Evolutionary conservation across 2,888 invertebrate genomes (phyloP).

Genomic region (Octonoba sinensis): DNA sequence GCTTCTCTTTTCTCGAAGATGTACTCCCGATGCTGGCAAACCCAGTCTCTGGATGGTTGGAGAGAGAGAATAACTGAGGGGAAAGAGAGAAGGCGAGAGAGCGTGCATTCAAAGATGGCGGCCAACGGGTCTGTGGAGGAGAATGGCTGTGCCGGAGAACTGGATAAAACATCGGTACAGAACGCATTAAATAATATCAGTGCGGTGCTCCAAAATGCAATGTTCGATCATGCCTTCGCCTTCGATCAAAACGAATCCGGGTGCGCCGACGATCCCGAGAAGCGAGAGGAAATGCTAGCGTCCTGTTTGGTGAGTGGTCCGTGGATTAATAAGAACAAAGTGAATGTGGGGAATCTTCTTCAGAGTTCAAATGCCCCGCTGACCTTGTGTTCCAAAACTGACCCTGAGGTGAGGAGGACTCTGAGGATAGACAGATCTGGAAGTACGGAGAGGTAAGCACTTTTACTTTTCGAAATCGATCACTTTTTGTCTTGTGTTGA

Average conservation of each 20-base stretch:
- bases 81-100: constrained; percentile 1
- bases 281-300: constrained; percentile 7
- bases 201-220: not conserved
- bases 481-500: not conserved
- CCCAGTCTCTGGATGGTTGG: constrained; percentile 4
- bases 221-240: constrained; percentile 2
- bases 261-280: not conserved
- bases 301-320: constrained; percentile 20
- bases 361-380: constrained; percentile 30
- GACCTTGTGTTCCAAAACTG: constrained; percentile 34
- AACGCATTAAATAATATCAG: constrained; percentile 5
- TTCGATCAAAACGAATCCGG: not conserved
- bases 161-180: constrained; percentile 22
- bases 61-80: not conserved
- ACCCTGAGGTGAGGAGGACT: constrained; percentile 30
- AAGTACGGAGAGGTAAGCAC: constrained; percentile 42
- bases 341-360: too few relatives aligned
- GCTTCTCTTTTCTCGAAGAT: too few relatives aligned
- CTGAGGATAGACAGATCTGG: constrained; percentile 49
- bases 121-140: constrained; percentile 28
- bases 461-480: constrained; percentile 2
- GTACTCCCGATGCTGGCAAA: not conserved
- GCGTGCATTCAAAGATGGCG: constrained; percentile 33
- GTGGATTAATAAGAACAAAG: constrained; percentile 29
- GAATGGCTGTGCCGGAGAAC: constrained; percentile 25